These are phyloP conservation scores for Caenorhabditis afra DNA, from an alignment of 2,888 invertebrate species.

Conservation along the genomic window DNA sequence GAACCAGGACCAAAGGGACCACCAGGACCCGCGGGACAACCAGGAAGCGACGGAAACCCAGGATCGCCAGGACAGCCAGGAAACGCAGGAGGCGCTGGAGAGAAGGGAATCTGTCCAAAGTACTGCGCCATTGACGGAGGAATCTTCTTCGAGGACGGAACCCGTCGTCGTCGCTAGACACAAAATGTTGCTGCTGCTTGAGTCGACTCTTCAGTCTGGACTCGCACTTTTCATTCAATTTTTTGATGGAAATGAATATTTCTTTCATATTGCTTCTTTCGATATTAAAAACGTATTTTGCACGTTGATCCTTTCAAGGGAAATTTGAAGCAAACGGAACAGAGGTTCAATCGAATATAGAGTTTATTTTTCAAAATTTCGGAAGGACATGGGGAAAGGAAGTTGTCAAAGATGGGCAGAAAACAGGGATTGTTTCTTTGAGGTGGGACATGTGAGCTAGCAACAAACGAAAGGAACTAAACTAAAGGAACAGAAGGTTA, in stretches of 20 bases:
- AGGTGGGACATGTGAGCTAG: no score
- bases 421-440: no score
- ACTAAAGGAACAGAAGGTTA: no score
- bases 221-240: constrained; percentile 21
- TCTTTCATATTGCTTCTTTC: constrained; percentile 6
- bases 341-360: no score
- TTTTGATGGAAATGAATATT: constrained; percentile 21
- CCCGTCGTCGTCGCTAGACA: constrained; percentile 56
- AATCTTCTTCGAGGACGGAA: constrained; percentile 75
- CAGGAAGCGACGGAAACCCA: constrained; percentile 56
- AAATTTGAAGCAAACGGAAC: no score
- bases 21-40: constrained; percentile 58
- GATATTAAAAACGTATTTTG: neutral
- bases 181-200: constrained; percentile 47
- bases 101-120: constrained; percentile 71
- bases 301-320: no score
- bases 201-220: constrained; percentile 30
- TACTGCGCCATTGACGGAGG: constrained; percentile 73
- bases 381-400: no score
- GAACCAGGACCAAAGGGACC: constrained; percentile 64
- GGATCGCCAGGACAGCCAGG: constrained; percentile 61
- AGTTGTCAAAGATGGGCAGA: no score
- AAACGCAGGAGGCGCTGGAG: constrained; percentile 64
- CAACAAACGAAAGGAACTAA: no score
- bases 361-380: no score